A percentile compares a stretch with the other conserved stretches of the same genome.
These are phyloP conservation scores for Phymatocera aterrima DNA, from an alignment of 2,888 invertebrate genomes.

Conservation along the genomic window DNA sequence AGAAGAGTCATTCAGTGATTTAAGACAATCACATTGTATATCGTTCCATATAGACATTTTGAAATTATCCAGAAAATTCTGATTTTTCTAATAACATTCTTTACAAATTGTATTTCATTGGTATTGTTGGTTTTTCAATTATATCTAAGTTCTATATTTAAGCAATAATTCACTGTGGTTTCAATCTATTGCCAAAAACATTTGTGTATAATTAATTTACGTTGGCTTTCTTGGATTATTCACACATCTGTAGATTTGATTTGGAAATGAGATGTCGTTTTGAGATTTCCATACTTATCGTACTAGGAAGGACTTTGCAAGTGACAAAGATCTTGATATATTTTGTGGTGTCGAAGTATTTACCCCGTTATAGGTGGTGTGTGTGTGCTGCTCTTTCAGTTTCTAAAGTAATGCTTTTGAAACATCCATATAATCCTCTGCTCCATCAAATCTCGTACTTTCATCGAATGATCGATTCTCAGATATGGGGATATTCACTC, in stretches of 20 bases:
- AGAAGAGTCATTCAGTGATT: neutral
- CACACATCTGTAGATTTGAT: slow-evolving; percentile 4
- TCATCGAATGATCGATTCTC: neutral
- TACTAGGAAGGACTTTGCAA: slow-evolving; percentile 6
- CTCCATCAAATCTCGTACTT: neutral
- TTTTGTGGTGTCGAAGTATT: neutral
- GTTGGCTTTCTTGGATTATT: slow-evolving; percentile 15
- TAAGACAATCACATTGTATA: slow-evolving; percentile 6
- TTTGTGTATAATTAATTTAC: slow-evolving; percentile 8
- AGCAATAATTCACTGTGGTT: neutral
- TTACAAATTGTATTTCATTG: neutral
- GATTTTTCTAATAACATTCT: neutral
- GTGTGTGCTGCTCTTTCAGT: slow-evolving; percentile 4
- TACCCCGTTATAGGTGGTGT: neutral
- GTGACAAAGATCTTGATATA: slow-evolving; percentile 4
- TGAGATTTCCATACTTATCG: slow-evolving; percentile 21
- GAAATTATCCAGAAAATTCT: neutral
- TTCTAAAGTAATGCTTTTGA: neutral
- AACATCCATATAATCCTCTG: too few relatives aligned
- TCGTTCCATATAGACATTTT: slow-evolving; percentile 15
- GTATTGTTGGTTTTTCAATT: slow-evolving; percentile 9
- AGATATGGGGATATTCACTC: slow-evolving; percentile 3
- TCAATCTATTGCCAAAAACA: neutral
- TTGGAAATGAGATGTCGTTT: slow-evolving; percentile 31
- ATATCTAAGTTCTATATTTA: slow-evolving; percentile 21